Conservation (phyloP, 2,888 invertebrate species). For the Archaeoteleia sp. region DNA sequence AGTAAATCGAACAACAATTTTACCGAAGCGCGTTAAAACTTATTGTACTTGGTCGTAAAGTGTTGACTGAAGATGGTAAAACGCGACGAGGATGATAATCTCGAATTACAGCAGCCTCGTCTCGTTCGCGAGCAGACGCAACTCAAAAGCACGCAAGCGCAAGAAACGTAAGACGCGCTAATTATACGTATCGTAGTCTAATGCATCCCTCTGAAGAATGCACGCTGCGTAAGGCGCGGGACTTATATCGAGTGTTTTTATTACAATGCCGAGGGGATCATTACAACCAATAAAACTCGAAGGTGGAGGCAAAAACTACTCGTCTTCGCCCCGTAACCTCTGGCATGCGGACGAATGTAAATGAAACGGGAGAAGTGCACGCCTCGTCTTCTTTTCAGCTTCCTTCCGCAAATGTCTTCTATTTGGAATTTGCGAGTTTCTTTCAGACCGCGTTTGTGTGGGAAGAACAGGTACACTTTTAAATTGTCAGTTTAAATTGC, state of each 20-base stretch:
- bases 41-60: conserved; percentile 12
- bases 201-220: conserved; percentile 7
- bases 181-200: conserved; percentile 28
- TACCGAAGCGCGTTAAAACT: conserved; percentile 19
- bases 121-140: conserved; percentile 3
- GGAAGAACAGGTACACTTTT: too few species aligned
- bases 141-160: conserved; percentile 18
- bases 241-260: conserved; percentile 9
- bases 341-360: not conserved
- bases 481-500: too few species aligned
- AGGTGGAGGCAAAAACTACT: conserved; percentile 17
- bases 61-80: conserved; percentile 5
- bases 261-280: conserved; percentile 16
- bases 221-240: not conserved
- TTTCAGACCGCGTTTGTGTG: too few species aligned
- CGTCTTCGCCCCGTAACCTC: too few species aligned
- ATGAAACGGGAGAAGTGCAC: conserved; percentile 9
- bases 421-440: too few species aligned
- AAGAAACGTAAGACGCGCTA: conserved; percentile 28
- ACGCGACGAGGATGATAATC: conserved; percentile 7
- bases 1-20: conserved; percentile 5
- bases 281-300: conserved; percentile 31
- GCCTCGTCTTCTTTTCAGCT: conserved; percentile 7
- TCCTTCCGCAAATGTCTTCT: conserved; percentile 19
- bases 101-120: conserved; percentile 12